phyloP scores from a whole-genome alignment of 2,113 vertebrate species.

The Aphyosemion australe region DNA sequence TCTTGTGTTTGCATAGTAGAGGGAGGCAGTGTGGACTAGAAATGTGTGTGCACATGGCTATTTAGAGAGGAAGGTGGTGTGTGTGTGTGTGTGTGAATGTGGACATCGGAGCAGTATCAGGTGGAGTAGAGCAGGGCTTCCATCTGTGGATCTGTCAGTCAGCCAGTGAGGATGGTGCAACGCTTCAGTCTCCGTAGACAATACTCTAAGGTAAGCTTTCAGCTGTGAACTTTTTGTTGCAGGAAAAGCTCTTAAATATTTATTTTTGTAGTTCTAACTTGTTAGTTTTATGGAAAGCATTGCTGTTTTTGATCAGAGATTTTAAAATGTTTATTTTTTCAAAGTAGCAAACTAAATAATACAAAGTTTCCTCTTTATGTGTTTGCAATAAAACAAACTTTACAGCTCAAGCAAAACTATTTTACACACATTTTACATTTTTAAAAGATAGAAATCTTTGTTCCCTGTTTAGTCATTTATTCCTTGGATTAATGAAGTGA shows the following conservation, averaged over 20 bases:
- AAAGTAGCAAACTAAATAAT: too few species aligned
- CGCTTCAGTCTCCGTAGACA: slow-evolving; percentile 81
- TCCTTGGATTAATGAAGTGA: slow-evolving; percentile 9
- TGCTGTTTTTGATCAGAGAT: background rate
- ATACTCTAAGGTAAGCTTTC: slow-evolving; percentile 78
- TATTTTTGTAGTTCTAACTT: background rate
- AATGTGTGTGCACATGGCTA: slow-evolving; percentile 57
- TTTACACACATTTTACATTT: background rate
- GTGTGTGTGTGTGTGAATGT: slow-evolving; percentile 41
- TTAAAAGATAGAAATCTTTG: background rate
- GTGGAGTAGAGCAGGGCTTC: slow-evolving; percentile 46
- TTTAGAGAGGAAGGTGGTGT: slow-evolving; percentile 52
- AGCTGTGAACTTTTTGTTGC: slow-evolving; percentile 7
- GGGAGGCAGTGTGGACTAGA: slow-evolving; percentile 41
- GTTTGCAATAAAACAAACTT: too few species aligned
- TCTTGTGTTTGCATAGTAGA: slow-evolving; percentile 64
- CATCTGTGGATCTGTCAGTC: slow-evolving; percentile 50
- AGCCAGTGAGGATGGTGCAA: slow-evolving; percentile 79
- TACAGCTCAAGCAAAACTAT: background rate
- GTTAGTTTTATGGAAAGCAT: slow-evolving; percentile 15
- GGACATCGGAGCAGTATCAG: slow-evolving; percentile 43
- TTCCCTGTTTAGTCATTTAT: background rate
- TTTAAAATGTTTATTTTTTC: background rate
- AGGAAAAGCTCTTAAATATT: slow-evolving; percentile 15
- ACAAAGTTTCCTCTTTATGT: too few species aligned